A percentile compares a stretch with the other conserved stretches of the same genome.
These are phyloP conservation scores for Peribatodes rhomboidaria DNA, from an alignment of 2,888 invertebrate species.

Conservation along the genomic window DNA sequence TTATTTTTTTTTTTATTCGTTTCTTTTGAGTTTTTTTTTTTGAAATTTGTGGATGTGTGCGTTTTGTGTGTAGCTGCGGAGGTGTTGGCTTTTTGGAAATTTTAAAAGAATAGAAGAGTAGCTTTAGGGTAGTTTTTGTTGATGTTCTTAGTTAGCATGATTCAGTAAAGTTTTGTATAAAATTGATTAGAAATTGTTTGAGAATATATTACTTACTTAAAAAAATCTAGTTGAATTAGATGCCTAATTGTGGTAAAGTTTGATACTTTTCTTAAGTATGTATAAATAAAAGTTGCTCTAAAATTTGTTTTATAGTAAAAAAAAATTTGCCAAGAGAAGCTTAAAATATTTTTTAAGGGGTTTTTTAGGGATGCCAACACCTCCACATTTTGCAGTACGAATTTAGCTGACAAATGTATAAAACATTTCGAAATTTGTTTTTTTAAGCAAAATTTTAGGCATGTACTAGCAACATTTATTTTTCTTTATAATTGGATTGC, in stretches of 20 bases:
- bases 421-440: constrained; percentile 33
- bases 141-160: not conserved
- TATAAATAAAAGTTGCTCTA: too few species aligned
- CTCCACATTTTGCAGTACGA: constrained; percentile 36
- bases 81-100: constrained; percentile 41
- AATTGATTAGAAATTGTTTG: too few species aligned
- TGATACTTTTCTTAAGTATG: too few species aligned
- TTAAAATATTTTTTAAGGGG: too few species aligned
- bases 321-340: too few species aligned
- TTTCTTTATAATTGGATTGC: constrained; percentile 43
- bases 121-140: too few species aligned
- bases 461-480: constrained; percentile 41
- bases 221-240: too few species aligned
- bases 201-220: too few species aligned
- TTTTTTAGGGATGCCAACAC: constrained; percentile 48
- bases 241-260: too few species aligned
- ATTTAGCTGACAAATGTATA: constrained; percentile 37
- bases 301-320: too few species aligned
- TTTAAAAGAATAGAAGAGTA: not conserved
- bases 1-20: constrained; percentile 14
- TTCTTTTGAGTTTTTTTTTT: constrained; percentile 37
- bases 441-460: constrained; percentile 45
- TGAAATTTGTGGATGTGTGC: constrained; percentile 51
- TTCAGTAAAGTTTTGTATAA: not conserved
- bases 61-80: constrained; percentile 45